phyloP scores from a whole-genome alignment of 2,113 vertebrate genomes.

The Muntiacus reevesi region DNA sequence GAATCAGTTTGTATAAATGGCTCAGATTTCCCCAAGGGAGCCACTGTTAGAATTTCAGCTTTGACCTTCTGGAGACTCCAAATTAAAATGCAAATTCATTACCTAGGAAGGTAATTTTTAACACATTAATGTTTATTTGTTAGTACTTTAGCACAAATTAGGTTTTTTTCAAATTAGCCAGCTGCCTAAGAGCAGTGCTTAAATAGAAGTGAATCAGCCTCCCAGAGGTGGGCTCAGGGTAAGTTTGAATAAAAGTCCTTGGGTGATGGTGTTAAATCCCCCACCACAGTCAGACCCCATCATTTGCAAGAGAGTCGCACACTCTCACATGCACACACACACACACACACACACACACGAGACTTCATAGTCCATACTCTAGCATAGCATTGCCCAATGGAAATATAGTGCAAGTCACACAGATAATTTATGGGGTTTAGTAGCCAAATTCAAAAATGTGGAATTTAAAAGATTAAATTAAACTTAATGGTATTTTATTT shows the following conservation, averaged over 20 bases:
- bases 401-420: not conserved
- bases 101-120: constrained; percentile 55
- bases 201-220: not conserved
- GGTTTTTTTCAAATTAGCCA: not conserved
- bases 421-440: not conserved
- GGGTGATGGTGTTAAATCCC: too few species aligned
- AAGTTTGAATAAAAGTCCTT: not conserved
- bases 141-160: constrained; percentile 40
- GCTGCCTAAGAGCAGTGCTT: not conserved
- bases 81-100: constrained; percentile 26
- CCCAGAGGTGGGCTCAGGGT: not conserved
- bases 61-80: not conserved
- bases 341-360: fast-evolving
- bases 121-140: constrained; percentile 11
- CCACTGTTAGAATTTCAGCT: not conserved
- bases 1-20: not conserved
- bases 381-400: not conserved
- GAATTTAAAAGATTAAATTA: not conserved
- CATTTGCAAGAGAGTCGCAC: not conserved
- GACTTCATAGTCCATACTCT: not conserved
- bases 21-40: not conserved
- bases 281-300: not conserved
- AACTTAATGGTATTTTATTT: not conserved
- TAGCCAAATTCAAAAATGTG: not conserved
- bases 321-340: fast-evolving